Evolutionary conservation across 2,113 vertebrate species (phyloP).

Genomic region (Elaphurus davidianus): DNA sequence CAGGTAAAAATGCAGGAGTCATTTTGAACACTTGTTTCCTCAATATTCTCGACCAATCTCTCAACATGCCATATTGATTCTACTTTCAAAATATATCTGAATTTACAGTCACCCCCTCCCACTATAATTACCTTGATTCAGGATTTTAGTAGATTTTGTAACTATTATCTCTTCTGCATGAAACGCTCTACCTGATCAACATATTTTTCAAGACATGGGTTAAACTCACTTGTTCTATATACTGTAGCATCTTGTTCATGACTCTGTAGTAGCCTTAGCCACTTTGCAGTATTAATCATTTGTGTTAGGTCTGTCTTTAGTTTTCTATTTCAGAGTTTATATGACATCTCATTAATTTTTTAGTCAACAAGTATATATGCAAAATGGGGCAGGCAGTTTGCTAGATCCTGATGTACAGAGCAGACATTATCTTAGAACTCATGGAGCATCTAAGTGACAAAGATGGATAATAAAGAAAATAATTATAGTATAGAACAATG

Average conservation of each 20-base stretch:
- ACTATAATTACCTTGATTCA: background rate
- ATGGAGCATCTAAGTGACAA: background rate
- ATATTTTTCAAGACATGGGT: background rate
- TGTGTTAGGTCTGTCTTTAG: background rate
- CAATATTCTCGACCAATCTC: background rate
- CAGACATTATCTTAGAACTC: conserved; percentile 3
- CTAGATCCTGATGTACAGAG: background rate
- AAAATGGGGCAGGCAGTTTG: background rate
- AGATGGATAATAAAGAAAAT: conserved; percentile 25
- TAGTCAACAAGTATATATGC: background rate
- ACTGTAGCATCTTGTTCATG: background rate
- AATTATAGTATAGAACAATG: conserved; percentile 13
- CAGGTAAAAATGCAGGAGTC: background rate
- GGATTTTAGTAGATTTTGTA: background rate
- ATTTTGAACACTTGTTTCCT: background rate
- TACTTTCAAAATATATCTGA: background rate
- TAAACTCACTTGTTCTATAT: background rate
- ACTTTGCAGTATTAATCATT: background rate
- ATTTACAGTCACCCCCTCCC: background rate
- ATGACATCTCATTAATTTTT: background rate
- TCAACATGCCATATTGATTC: background rate
- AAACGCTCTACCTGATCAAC: background rate
- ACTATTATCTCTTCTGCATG: background rate
- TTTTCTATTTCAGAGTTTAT: background rate
- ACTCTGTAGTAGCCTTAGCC: background rate